A percentile compares a stretch with the other conserved stretches of the same genome.
phyloP scores from a whole-genome alignment of 2,113 vertebrate genomes.

The Sula dactylatra region DNA sequence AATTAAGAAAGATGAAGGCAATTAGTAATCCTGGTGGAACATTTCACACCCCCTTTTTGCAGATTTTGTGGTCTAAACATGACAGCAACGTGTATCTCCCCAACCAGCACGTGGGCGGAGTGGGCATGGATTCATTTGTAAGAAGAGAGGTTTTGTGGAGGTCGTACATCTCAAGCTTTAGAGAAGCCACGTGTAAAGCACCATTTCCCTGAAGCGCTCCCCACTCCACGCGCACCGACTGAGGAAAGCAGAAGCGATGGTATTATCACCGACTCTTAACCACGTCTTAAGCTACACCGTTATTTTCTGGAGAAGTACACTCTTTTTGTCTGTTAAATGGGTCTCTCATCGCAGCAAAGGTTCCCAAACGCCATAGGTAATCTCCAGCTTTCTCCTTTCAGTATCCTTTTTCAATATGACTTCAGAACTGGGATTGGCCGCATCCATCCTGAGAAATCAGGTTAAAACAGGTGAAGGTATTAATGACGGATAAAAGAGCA shows the following conservation, averaged over 20 bases:
- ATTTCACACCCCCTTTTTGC: neutral
- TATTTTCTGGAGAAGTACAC: neutral
- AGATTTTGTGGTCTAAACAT: neutral
- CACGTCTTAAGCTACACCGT: conserved; percentile 15
- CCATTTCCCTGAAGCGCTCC: conserved; percentile 41
- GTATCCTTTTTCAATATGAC: neutral
- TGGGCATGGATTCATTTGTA: conserved; percentile 11
- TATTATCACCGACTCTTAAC: neutral
- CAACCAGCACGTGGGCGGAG: conserved; percentile 40
- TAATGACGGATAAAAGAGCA: neutral
- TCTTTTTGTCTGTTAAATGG: neutral
- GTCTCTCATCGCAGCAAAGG: conserved; percentile 23
- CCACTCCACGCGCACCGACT: neutral
- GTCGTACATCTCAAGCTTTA: conserved; percentile 18
- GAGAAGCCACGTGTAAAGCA: conserved; percentile 47
- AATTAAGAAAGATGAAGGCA: neutral
- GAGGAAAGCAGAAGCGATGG: conserved; percentile 30
- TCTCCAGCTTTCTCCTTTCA: neutral
- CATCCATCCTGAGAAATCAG: neutral
- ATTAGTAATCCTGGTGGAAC: neutral
- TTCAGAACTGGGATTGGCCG: neutral
- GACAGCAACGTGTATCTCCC: conserved; percentile 29
- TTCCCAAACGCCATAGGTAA: neutral
- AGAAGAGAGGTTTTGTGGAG: conserved; percentile 47
- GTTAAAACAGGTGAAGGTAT: neutral